Base-by-base conservation (phyloP, 2,797 vertebrate species). In the Melanotaenia nigrans region DNA sequence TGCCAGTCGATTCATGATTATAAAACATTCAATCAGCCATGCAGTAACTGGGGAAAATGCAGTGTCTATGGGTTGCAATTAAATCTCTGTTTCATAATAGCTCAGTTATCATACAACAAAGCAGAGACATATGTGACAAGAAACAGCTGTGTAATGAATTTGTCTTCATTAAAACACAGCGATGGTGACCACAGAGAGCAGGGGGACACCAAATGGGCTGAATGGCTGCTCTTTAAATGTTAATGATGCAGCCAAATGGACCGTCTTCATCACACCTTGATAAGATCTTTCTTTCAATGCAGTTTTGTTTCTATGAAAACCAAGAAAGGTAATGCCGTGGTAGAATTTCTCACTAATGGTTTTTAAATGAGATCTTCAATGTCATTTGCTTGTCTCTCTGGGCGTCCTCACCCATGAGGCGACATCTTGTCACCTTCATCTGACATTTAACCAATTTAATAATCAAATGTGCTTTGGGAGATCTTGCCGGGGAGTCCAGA, bases 91-190 rank as follows among this genome's bases (percentile, higher is more conserved):
- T 57, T 67, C n/a, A 11, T 61, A 45, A 42, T 42, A 18, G 38
- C 24, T 45, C 38, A 45, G 53, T 67, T 33, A 18, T 47, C 38
- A 45, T 20, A 67, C 54, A 67, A 57, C 28, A 45, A 45, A 58
- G 35, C 28, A 35, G 30, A 18, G 11, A 28, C 7, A 30, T 42
- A 45, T 24, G 22, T 20, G 35, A 59, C 14, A 58, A 11, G 55
- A 22, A 47, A 25, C 65, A 68, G 13, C 9, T 33, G 42, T 32
- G 53, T 14, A n/a, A 22, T 20, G 24, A n/a, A 28, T 22, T 51
- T 16, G 57, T 25, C 47, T 53, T 16, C 33, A 22, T 28, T 10
- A 28, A 69, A 10, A 53, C 51, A 14, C 51, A 14, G 24, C 20
- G 51, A 13, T 14, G 51, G 51, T 25, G 51, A 25, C 24, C 22